Conservation (phyloP, 2,113 vertebrate genomes). For the Leptobrachium leishanense region DNA sequence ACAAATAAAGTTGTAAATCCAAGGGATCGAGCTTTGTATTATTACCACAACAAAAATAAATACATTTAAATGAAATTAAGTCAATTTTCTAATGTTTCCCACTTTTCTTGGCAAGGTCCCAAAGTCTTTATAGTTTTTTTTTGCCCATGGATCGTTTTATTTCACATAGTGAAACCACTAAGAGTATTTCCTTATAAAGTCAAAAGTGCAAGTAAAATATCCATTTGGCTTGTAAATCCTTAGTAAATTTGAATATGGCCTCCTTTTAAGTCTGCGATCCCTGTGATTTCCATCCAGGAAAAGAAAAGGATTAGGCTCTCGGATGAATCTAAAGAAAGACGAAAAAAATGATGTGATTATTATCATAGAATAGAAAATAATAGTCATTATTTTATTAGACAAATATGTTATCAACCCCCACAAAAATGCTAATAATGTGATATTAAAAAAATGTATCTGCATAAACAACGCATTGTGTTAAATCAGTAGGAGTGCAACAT, state of each 20-base stretch:
- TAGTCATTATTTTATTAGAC: too few species aligned
- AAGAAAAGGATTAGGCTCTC: conserved; percentile 83
- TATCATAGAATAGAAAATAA: too few species aligned
- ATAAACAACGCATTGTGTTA: too few species aligned
- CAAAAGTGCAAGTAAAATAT: conserved; percentile 84
- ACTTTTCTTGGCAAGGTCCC: conserved; percentile 48
- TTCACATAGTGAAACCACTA: conserved; percentile 62
- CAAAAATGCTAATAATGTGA: too few species aligned
- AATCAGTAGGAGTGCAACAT: too few species aligned
- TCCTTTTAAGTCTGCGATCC: conserved; percentile 54
- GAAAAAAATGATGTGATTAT: conserved; percentile 23
- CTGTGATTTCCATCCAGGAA: conserved; percentile 43
- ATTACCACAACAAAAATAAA: conserved; percentile 26
- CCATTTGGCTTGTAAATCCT: conserved; percentile 80
- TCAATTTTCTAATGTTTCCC: conserved; percentile 53
- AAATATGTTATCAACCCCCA: too few species aligned
- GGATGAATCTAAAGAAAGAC: conserved; percentile 91
- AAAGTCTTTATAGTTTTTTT: conserved; percentile 51
- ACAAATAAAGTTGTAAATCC: conserved; percentile 73
- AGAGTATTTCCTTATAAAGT: conserved; percentile 66
- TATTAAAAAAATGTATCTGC: too few species aligned
- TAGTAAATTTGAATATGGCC: conserved; percentile 71
- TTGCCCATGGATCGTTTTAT: conserved; percentile 51
- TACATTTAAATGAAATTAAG: conserved; percentile 16
- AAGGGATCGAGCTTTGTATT: conserved; percentile 60